Evolutionary conservation across 2,113 vertebrate species (phyloP).

Genomic region (Tichodroma muraria): DNA sequence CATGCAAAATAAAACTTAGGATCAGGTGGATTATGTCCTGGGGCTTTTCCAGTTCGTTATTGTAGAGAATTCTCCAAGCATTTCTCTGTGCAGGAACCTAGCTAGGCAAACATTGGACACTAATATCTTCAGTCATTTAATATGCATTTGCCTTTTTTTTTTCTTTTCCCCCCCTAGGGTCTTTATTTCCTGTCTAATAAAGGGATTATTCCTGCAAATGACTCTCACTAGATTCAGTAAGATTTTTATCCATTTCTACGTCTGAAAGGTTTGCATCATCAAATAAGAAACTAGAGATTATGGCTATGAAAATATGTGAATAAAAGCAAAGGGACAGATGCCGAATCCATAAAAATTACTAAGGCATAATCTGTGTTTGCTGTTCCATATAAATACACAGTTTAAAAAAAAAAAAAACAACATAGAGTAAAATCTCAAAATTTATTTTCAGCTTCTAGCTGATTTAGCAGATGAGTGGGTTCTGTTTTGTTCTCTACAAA

Average conservation of each 20-base stretch:
- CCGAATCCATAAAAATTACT: slow-evolving; percentile 32
- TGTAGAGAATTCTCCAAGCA: slow-evolving; percentile 7
- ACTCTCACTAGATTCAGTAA: slow-evolving; percentile 25
- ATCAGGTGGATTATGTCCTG: not conserved
- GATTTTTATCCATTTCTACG: slow-evolving; percentile 16
- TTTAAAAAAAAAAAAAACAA: not conserved
- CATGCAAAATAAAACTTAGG: slow-evolving; percentile 13
- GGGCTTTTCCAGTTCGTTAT: slow-evolving; percentile 1
- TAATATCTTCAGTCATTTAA: slow-evolving; percentile 47
- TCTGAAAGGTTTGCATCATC: slow-evolving; percentile 23
- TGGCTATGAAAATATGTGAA: slow-evolving; percentile 21
- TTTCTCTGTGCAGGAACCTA: not conserved
- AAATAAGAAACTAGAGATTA: slow-evolving; percentile 32
- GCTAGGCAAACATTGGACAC: not conserved
- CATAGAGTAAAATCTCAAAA: not conserved
- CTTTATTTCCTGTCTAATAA: slow-evolving; percentile 39
- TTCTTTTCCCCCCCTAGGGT: not conserved
- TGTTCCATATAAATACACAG: slow-evolving; percentile 15
- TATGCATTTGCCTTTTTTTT: not conserved
- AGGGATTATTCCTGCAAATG: slow-evolving; percentile 32
- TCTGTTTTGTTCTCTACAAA: not conserved
- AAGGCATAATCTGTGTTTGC: slow-evolving; percentile 44
- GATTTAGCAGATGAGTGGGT: not conserved
- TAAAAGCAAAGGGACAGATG: slow-evolving; percentile 52
- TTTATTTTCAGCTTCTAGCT: not conserved